Percentiles rank a stretch among this genome's conserved stretches.
Conservation (phyloP, 2,113 vertebrate genomes). For the Numenius arquata region DNA sequence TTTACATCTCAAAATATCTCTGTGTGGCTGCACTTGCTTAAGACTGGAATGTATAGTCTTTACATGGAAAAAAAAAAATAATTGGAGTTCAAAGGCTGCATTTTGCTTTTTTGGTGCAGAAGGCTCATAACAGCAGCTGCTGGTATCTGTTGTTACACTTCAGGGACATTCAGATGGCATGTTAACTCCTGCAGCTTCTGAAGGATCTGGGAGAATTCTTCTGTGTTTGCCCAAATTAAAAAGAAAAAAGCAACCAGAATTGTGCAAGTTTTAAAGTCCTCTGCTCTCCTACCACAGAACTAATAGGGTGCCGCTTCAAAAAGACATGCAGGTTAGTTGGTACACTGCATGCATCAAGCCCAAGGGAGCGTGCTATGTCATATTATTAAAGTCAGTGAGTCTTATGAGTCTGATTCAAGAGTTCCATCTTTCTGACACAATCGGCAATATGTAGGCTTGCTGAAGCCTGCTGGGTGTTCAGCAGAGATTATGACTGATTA, state of each 20-base stretch:
- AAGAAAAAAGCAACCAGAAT: background rate
- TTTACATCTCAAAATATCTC: background rate
- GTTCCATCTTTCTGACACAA: background rate
- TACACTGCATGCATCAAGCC: background rate
- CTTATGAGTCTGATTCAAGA: background rate
- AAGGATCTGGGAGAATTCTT: background rate
- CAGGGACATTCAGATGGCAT: constrained; percentile 3
- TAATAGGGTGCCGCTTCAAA: background rate
- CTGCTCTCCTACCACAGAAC: background rate
- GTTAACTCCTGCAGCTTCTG: constrained; percentile 3
- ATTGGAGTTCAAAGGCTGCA: background rate
- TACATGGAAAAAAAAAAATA: background rate
- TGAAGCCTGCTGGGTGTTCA: background rate
- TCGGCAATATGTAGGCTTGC: background rate
- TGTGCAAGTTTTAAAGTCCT: background rate
- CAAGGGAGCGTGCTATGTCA: background rate
- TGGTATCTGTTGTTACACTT: constrained; percentile 1
- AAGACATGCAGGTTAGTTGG: background rate
- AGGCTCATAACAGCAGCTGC: background rate
- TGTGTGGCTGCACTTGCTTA: background rate
- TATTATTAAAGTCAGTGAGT: background rate
- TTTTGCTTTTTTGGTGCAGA: background rate
- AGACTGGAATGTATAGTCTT: background rate
- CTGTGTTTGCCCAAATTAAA: background rate
- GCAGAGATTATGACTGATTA: background rate